Base-by-base conservation (phyloP, 2,888 invertebrate genomes). In the Bembecia ichneumoniformis region DNA sequence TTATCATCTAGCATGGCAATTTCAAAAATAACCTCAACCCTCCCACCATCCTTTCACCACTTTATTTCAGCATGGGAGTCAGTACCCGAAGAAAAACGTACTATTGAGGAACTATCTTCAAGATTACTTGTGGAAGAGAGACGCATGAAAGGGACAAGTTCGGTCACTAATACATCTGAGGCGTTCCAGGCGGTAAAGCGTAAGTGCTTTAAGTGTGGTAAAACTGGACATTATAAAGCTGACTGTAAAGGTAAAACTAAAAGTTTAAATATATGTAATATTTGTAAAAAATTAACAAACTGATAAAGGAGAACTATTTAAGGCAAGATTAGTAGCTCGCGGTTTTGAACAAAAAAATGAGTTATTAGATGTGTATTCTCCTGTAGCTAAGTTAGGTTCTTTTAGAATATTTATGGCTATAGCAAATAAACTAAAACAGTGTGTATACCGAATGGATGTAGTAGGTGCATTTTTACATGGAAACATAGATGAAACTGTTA, bases 71-170 rank as follows among this genome's bases (percentile, higher is more conserved):
- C 43, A 4, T 43, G 43, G 43, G 43, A 43, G 9, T 43, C 43
- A 15, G 4, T 43, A 14, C 43, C 13, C 3, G 15, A 9, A 36
- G 35, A 52, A 47, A 48, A 51, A 43, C n/a, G 34, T 9, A 49
- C 34, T 45, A 43, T 49, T 14, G 40, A 34, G 20, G 46, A 44
- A 34, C 14, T 49, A 35, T 40, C 46, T 43, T 35, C 44, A 3
- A 45, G 49, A 10, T 17, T 51, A 11, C 13, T 49, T 35, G 48
- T 54, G 5, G 49, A 51, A 46, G 47, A 47, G 36, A 48, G 49
- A n/a, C 11, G 50, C 48, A 43, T 13, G 11, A n/a, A 11, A 43
- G 7, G 10, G 4, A 36, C 11, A 36, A 36, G 13, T 36, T n/a
- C n/a, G 3, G 36, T n/a, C 3, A 13, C 1, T n/a, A 13, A 36